Conservation (phyloP, 2,797 vertebrate species). For the Alauda arvensis region DNA sequence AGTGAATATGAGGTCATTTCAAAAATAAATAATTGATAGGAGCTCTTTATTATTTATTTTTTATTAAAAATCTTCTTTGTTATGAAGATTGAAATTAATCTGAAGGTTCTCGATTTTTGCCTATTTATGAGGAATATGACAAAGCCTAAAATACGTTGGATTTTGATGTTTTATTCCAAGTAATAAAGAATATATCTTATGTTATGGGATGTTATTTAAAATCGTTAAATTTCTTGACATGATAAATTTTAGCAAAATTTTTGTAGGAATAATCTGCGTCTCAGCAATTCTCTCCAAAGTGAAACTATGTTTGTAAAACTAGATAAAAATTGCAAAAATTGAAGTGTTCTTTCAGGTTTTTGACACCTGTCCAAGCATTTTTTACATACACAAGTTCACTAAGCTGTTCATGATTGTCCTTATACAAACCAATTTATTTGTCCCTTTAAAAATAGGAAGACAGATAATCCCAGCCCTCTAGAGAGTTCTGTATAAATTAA, state of each 20-base stretch:
- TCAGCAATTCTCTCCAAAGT: not conserved
- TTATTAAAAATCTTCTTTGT: not conserved
- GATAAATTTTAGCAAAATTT: not conserved
- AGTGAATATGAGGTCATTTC: not conserved
- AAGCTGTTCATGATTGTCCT: not conserved
- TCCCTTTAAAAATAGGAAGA: not conserved
- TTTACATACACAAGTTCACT: not conserved
- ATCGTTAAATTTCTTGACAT: not conserved
- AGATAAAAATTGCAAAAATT: not conserved
- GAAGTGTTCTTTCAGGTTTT: not conserved
- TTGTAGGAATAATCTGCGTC: not conserved
- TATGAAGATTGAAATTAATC: not conserved
- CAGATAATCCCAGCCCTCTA: not conserved
- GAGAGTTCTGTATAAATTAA: not conserved
- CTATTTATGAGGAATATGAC: not conserved
- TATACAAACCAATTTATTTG: not conserved
- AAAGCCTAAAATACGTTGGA: not conserved
- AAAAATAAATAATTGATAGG: not conserved
- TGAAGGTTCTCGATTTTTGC: not conserved
- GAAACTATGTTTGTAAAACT: not conserved
- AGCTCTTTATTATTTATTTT: not conserved
- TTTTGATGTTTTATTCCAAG: not conserved
- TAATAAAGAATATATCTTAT: not conserved
- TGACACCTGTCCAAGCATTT: not conserved
- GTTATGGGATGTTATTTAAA: not conserved